Percentiles rank a stretch among this genome's conserved stretches.
Conservation (phyloP, 2,113 vertebrate species). For the Puma concolor region DNA sequence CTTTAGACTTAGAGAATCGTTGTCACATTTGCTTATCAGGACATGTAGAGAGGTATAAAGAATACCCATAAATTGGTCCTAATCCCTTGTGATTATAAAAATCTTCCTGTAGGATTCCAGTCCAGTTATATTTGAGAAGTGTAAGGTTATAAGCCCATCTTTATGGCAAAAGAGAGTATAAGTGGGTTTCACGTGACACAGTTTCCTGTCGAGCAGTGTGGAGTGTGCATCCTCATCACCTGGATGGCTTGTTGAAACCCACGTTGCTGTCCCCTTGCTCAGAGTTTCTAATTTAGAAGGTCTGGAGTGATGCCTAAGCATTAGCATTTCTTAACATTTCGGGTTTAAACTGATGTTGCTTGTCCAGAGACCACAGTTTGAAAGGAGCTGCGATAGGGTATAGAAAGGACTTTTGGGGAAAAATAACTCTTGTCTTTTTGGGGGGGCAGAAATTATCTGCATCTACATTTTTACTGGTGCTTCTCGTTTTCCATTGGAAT, state of each 20-base stretch:
- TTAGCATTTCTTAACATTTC: not conserved
- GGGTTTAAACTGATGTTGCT: not conserved
- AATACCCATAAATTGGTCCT: not conserved
- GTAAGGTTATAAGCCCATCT: not conserved
- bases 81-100: not conserved
- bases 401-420: not conserved
- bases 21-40: not conserved
- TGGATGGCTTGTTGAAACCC: not conserved
- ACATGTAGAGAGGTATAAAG: not conserved
- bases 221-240: not conserved
- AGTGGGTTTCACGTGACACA: not conserved
- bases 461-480: not conserved
- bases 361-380: not conserved
- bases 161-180: not conserved
- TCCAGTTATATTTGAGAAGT: not conserved
- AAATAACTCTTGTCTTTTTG: not conserved
- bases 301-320: not conserved
- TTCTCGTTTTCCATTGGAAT: not conserved
- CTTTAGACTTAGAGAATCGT: not conserved
- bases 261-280: not conserved
- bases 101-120: not conserved
- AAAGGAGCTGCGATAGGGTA: not conserved
- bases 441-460: not conserved
- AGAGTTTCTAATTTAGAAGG: not conserved
- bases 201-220: not conserved